Conservation (phyloP, 2,888 invertebrate species). For the Glyphotaelius pellucidus region DNA sequence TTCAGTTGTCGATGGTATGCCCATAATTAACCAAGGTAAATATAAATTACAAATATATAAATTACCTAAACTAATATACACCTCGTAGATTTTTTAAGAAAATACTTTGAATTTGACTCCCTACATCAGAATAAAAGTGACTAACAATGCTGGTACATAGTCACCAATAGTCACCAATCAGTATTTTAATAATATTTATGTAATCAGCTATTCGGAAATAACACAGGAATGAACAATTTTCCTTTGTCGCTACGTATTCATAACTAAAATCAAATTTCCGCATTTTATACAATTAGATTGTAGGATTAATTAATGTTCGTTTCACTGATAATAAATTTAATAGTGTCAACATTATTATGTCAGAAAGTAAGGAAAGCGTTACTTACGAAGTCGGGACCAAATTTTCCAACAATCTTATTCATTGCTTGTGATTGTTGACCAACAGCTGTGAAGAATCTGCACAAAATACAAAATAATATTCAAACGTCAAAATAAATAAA, state of each 20-base stretch:
- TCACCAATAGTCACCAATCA: background rate
- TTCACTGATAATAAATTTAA: background rate
- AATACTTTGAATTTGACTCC: too few species aligned
- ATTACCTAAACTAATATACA: too few species aligned
- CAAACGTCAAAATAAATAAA: constrained; percentile 42
- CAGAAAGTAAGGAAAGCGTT: background rate
- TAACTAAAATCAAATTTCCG: background rate
- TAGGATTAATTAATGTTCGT: background rate
- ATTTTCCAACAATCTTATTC: constrained; percentile 36
- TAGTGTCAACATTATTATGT: too few species aligned
- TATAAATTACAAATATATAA: too few species aligned
- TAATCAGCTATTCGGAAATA: background rate
- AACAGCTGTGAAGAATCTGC: constrained; percentile 39
- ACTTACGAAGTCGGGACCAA: constrained; percentile 45
- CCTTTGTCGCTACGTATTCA: background rate
- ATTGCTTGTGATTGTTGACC: background rate
- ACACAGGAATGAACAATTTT: background rate
- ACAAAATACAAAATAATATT: background rate
- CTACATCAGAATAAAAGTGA: background rate
- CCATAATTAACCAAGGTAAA: too few species aligned
- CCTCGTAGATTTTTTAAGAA: background rate
- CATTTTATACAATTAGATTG: background rate
- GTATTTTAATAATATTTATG: too few species aligned
- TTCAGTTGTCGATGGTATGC: background rate
- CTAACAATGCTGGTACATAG: background rate